phyloP scores from a whole-genome alignment of 2,797 vertebrate genomes.

The Sebastes trivittatus region DNA sequence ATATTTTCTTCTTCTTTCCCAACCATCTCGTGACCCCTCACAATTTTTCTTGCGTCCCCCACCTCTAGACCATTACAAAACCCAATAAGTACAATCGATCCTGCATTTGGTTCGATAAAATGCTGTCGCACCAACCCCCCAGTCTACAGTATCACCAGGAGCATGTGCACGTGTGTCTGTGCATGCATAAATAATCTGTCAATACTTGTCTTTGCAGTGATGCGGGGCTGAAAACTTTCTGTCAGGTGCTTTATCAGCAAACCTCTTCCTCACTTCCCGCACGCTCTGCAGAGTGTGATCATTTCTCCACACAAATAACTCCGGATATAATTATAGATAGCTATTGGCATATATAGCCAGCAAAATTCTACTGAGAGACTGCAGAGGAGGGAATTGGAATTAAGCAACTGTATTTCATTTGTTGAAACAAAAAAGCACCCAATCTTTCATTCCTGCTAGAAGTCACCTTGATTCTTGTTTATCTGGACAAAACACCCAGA shows the following conservation, averaged over 20 bases:
- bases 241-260: constrained; percentile 44
- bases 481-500: constrained; percentile 11
- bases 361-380: background rate
- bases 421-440: constrained; percentile 1
- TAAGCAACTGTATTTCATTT: constrained; percentile 24
- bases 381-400: background rate
- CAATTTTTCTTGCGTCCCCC: background rate
- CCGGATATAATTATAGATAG: constrained; percentile 70
- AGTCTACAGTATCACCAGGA: background rate
- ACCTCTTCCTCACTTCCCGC: constrained; percentile 6
- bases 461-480: constrained; percentile 53
- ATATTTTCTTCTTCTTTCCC: background rate
- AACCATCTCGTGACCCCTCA: background rate
- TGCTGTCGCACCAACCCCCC: background rate
- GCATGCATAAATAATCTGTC: background rate
- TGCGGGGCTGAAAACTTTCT: constrained; percentile 30
- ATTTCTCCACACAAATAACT: constrained; percentile 49
- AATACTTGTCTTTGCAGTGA: constrained; percentile 13
- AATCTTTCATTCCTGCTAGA: constrained; percentile 22
- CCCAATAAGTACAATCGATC: background rate
- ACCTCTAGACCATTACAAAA: background rate
- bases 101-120: background rate
- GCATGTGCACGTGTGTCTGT: background rate
- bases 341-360: constrained; percentile 10
- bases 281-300: constrained; percentile 17